Conservation (phyloP, 35 echinoderm and acorn worm genomes). For the Apostichopus japonicus region DNA sequence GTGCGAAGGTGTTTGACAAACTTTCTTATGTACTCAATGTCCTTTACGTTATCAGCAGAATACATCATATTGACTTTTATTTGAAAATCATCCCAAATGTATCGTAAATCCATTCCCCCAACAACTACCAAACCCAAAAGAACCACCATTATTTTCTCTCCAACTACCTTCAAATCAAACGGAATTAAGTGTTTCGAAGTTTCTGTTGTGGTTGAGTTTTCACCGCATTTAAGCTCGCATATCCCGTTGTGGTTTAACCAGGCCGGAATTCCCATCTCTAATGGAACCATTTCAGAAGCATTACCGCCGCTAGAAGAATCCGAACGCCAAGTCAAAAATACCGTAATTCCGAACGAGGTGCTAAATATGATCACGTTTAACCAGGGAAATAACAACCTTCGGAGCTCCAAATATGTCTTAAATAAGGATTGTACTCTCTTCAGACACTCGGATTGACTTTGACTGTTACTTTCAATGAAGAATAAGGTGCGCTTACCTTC, state of each 20-base stretch:
- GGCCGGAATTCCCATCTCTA: background rate
- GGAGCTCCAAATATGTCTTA: background rate
- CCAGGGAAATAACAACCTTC: constrained; percentile 9
- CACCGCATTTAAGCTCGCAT: background rate
- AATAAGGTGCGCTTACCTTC: background rate
- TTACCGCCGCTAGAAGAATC: background rate
- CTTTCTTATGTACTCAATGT: background rate
- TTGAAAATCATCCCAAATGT: constrained; percentile 8
- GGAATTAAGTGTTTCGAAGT: background rate
- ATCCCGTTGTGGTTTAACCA: background rate
- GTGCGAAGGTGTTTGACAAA: background rate
- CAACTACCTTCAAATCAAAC: background rate
- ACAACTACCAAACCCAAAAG: background rate
- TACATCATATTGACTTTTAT: background rate
- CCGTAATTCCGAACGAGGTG: background rate
- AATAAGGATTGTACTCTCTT: background rate
- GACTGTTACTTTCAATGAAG: background rate
- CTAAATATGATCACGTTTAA: constrained; percentile 8
- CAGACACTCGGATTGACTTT: background rate
- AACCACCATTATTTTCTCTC: constrained; percentile 30
- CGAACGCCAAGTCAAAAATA: background rate
- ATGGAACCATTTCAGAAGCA: no score
- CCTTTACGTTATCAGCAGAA: background rate
- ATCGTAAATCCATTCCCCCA: constrained; percentile 3
- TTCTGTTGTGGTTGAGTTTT: background rate